These are phyloP conservation scores for Catocala fraxini DNA, from an alignment of 2,888 invertebrate genomes.

Conservation along the genomic window DNA sequence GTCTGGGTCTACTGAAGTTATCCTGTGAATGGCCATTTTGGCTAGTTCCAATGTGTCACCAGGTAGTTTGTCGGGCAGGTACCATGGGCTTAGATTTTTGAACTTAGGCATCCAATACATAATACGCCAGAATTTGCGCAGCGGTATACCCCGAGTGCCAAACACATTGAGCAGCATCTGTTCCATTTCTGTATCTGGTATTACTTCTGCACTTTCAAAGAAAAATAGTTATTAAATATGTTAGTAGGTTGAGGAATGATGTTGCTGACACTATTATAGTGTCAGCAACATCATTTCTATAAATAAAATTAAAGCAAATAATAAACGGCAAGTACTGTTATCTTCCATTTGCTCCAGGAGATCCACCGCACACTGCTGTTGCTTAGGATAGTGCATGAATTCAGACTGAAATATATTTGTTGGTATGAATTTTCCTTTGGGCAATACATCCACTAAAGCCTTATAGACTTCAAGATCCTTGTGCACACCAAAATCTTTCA, in stretches of 20 bases:
- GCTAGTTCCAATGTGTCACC: slow-evolving; percentile 93
- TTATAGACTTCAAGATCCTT: slow-evolving; percentile 96
- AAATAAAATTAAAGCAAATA: slow-evolving; percentile 1
- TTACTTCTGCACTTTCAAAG: slow-evolving; percentile 89
- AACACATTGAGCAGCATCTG: slow-evolving; percentile 94
- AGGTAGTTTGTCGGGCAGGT: slow-evolving; percentile 92
- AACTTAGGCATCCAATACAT: slow-evolving; percentile 98
- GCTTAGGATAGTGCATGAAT: slow-evolving; percentile 97
- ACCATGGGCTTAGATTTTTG: slow-evolving; percentile 95
- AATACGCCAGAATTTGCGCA: slow-evolving; percentile 93
- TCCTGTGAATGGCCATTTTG: slow-evolving; percentile 93
- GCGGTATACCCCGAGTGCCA: slow-evolving; percentile 91
- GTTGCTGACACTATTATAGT: no score
- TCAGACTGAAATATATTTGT: slow-evolving; percentile 94
- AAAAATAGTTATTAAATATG: no score
- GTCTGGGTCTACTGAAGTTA: slow-evolving; percentile 93
- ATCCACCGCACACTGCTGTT: slow-evolving; percentile 97
- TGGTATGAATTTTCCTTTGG: slow-evolving; percentile 96
- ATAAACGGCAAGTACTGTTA: slow-evolving; percentile 88
- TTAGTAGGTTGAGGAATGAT: no score
- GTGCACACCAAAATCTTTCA: slow-evolving; percentile 96
- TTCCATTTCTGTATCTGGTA: slow-evolving; percentile 97
- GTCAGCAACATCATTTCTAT: no score
- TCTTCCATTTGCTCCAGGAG: slow-evolving; percentile 98
- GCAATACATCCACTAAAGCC: slow-evolving; percentile 93